Evolutionary conservation across 2,797 vertebrate species (phyloP), one percentile per base, ranked within the genome.

Genomic region (Leucoraja ocellata): DNA sequence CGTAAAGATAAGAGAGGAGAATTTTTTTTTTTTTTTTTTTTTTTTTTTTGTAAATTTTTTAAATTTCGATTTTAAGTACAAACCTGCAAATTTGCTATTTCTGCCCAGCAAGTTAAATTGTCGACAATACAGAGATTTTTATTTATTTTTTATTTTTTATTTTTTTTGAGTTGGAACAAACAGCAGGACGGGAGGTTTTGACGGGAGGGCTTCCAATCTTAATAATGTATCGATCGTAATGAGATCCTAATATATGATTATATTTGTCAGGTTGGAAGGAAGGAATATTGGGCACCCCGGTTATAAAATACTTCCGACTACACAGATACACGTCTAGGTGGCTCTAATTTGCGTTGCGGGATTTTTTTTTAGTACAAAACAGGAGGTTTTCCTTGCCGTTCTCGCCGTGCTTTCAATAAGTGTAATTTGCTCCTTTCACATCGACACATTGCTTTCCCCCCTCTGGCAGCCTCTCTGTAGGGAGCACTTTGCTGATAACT

Each of bases 401-500:
- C 16, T 0, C 13, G 77, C 88, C 58, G 32, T 95, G 95, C 95
- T 96, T 95, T 96, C 95, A 96, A 95, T 94, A 94, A 95, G 95
- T 95, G 95, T 95, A 96, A 96, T 97, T 97, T 96, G 96, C 96
- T 96, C 95, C 96, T 95, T 95, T 96, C 95, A 95, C 96, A 96
- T 96, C 95, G 95, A 94, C 94, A 94, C 95, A 94, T 95, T 93
- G 68, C 93, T 84, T 88, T 79, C 96, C 95, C 95, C 95, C 95
- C 95, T 95, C 94, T 95, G 94, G 95, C 95, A 90, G 95, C 2
- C 96, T 94, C 96, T 96, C 96, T 96, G 95, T 96, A 74, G 97
- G 97, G 97, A 97, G 97, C 97, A 97, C 97, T 98, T 98, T 98
- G 97, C 97, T 98, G 97, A 98, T 98, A 98, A 99, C 98, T 98